These are phyloP conservation scores for Spatula versicolor DNA, from an alignment of 2,797 vertebrate genomes.

Conservation along the genomic window DNA sequence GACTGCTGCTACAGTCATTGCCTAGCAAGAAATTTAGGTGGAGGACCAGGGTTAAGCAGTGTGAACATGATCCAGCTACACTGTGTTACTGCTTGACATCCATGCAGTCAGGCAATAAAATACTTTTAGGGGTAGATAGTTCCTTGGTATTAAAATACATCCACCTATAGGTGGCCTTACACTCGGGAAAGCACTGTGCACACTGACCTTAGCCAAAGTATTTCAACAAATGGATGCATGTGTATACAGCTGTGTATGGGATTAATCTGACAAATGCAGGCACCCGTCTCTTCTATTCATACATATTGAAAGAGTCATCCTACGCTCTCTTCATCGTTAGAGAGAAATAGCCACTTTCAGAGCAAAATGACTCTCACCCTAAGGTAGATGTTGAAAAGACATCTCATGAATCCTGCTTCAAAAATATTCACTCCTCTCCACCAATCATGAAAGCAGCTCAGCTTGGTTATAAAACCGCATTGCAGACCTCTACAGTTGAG, in stretches of 20 bases:
- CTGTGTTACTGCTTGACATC: not conserved
- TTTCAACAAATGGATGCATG: not conserved
- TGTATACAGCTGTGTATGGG: accelerated
- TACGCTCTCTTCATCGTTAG: not conserved
- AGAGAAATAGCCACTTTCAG: not conserved
- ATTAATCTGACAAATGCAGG: not conserved
- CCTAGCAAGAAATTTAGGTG: not conserved
- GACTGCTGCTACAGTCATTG: not conserved
- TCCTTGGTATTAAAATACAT: not conserved
- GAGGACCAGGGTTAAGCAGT: not conserved
- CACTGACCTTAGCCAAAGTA: not conserved
- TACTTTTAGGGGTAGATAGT: not conserved
- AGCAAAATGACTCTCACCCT: not conserved
- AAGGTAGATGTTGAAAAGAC: not conserved
- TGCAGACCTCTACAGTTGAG: not conserved
- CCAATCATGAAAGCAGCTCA: not conserved
- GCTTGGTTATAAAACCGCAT: not conserved
- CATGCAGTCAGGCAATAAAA: not conserved
- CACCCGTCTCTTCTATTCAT: not conserved
- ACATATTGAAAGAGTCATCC: not conserved
- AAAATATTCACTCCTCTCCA: not conserved
- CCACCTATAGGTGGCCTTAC: not conserved
- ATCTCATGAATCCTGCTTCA: not conserved
- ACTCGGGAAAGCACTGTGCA: not conserved
- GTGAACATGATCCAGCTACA: not conserved